Evolutionary conservation across 2,888 invertebrate genomes (phyloP), one percentile per base, ranked within the genome.

Genomic region (Choreutis nemorana): DNA sequence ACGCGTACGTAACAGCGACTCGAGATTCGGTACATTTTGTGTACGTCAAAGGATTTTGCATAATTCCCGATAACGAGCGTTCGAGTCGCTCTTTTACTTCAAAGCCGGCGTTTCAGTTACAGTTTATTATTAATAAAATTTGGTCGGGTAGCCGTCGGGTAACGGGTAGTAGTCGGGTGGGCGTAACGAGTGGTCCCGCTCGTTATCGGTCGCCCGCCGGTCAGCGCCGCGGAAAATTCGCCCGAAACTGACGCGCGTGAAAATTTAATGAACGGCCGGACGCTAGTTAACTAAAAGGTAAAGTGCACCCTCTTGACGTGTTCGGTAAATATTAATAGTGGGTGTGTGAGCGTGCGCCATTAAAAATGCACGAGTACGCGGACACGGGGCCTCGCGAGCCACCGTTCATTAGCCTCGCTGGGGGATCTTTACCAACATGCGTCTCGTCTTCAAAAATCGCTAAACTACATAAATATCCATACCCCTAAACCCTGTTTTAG

Each of bases 211-310:
- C 50, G 57, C 54, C 43, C 61, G 57, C 62, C 73, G 65, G 70
- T 64, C 75, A 72, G 62, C 70, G 67, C 75, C 72, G 77, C 77
- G 77, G 77, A 77, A 78, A 78, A 75, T 77, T 77, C 59, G 68
- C 60, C 73, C 73, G 66, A 77, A 78, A 77, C 77, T 75, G 78
- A 77, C 77, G 77, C 78, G 77, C 78, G 78, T 78, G 78, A 78
- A 78, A 78, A 78, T 78, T 78, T 78, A 78, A 78, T 78, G 78
- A 78, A 78, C 78, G 70, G 71, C 75, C 72, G 77, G 77, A 75
- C 77, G 77, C 73, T 77, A 78, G 78, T 78, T 77, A 75, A 75
- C 77, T 78, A 77, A 77, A 78, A 78, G 78, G 78, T 77, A 77
- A 78, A 78, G 75, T 77, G 77, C 77, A 75, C 78, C 77, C 78